These are phyloP conservation scores for Trididemnum nubilum DNA, from an alignment of 23 tunicate genomes.

Conservation along the genomic window DNA sequence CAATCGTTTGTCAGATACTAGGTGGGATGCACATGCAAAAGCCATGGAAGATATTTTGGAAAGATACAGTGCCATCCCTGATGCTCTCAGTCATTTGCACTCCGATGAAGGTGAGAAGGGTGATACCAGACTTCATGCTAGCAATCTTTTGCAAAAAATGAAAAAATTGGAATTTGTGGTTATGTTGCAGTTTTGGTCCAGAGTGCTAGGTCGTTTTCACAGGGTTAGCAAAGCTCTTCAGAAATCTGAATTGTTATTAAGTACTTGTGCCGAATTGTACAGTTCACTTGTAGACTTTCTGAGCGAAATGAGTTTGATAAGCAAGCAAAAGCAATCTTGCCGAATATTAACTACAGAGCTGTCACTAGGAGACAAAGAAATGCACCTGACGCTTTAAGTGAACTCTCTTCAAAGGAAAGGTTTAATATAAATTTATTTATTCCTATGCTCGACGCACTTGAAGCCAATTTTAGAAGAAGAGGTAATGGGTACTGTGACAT, in stretches of 20 bases:
- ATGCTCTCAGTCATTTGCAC: slow-evolving; percentile 37
- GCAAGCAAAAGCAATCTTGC: slow-evolving; percentile 15
- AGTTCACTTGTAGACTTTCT: background rate
- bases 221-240: slow-evolving; percentile 31
- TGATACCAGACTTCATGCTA: slow-evolving; percentile 31
- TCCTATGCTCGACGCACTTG: too few relatives aligned
- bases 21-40: slow-evolving; percentile 34
- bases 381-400: too few relatives aligned
- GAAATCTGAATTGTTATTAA: slow-evolving; percentile 20
- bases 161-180: slow-evolving; percentile 28
- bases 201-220: slow-evolving; percentile 21
- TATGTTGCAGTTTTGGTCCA: slow-evolving; percentile 25
- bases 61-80: slow-evolving; percentile 15
- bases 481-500: slow-evolving; percentile 5
- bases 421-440: too few relatives aligned
- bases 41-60: slow-evolving; percentile 26
- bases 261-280: slow-evolving; percentile 24
- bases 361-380: too few relatives aligned
- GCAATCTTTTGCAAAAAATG: slow-evolving; percentile 34
- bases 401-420: slow-evolving; percentile 17
- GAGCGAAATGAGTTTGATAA: slow-evolving; percentile 7
- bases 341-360: too few relatives aligned
- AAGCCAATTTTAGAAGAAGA: too few relatives aligned
- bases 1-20: slow-evolving; percentile 25
- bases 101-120: slow-evolving; percentile 22